Evolutionary conservation across 2,888 invertebrate species (phyloP).

Genomic region (Oscheius sp.): DNA sequence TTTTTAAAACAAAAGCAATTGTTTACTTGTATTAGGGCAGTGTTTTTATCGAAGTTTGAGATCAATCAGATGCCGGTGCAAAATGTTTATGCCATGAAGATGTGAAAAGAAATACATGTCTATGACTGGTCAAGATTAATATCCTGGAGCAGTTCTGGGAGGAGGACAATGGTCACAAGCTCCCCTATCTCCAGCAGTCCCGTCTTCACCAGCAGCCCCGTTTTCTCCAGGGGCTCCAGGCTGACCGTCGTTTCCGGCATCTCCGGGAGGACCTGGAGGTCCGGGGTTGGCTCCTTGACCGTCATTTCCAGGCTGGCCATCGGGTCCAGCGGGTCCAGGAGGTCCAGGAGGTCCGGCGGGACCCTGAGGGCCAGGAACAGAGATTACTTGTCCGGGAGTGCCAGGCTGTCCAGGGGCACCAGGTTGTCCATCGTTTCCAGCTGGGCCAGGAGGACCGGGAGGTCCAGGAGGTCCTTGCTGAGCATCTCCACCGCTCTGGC

Average conservation of each 20-base stretch:
- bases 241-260: neutral
- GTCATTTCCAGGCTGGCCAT: neutral
- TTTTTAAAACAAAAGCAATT: too few relatives aligned
- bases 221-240: neutral
- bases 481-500: slow-evolving; percentile 50
- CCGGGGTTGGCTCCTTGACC: neutral
- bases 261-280: slow-evolving; percentile 24
- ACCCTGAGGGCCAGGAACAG: slow-evolving; percentile 33
- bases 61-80: too few relatives aligned
- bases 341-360: slow-evolving; percentile 24
- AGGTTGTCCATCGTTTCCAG: slow-evolving; percentile 37
- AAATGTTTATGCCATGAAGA: too few relatives aligned
- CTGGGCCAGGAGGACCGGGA: slow-evolving; percentile 44
- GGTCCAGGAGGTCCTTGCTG: slow-evolving; percentile 44
- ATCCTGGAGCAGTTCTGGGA: too few relatives aligned
- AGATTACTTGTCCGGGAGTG: slow-evolving; percentile 39
- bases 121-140: too few relatives aligned
- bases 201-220: neutral
- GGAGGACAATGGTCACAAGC: neutral
- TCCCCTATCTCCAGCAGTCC: neutral
- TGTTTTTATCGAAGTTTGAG: too few relatives aligned
- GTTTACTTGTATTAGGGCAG: too few relatives aligned
- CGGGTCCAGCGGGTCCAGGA: neutral
- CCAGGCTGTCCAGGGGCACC: slow-evolving; percentile 51
- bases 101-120: too few relatives aligned